Percentiles rank a stretch among this genome's conserved stretches.
Evolutionary conservation across 2,888 invertebrate species (phyloP).

Genomic region (Leptinotarsa juncta): DNA sequence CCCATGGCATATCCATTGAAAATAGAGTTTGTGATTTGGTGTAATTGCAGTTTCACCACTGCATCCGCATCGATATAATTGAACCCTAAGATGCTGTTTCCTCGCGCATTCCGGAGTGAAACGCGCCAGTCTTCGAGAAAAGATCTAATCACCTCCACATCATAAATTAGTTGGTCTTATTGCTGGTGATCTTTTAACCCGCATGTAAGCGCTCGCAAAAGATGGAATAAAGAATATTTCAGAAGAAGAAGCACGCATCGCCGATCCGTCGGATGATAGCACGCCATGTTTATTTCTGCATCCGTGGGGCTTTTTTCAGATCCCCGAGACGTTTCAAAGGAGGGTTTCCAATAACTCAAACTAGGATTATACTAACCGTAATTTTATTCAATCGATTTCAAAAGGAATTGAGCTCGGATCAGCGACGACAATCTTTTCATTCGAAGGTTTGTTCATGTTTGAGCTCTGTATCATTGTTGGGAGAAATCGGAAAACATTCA

Average conservation of each 20-base stretch:
- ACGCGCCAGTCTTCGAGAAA: constrained; percentile 27
- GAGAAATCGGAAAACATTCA: too few species aligned
- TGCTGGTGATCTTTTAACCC: constrained; percentile 45
- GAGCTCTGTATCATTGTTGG: too few species aligned
- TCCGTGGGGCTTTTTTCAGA: neutral
- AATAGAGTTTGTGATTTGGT: too few species aligned
- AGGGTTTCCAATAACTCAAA: neutral
- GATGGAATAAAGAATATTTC: constrained; percentile 28
- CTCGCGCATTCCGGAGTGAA: constrained; percentile 32
- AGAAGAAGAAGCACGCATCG: constrained; percentile 29
- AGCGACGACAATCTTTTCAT: too few species aligned
- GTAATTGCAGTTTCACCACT: constrained; percentile 1
- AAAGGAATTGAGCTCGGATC: neutral
- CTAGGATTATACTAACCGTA: neutral
- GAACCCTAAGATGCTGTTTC: constrained; percentile 25
- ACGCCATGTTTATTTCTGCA: constrained; percentile 3
- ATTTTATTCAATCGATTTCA: neutral
- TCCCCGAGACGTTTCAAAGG: constrained; percentile 1
- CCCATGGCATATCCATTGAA: too few species aligned
- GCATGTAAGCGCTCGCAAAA: constrained; percentile 39
- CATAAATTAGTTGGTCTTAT: constrained; percentile 46
- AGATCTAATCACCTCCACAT: constrained; percentile 44
- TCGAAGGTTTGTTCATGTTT: too few species aligned
- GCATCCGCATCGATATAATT: constrained; percentile 25
- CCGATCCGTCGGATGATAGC: constrained; percentile 16